These are phyloP conservation scores for Prionace glauca DNA, from an alignment of 2,797 vertebrate species.

Conservation along the genomic window DNA sequence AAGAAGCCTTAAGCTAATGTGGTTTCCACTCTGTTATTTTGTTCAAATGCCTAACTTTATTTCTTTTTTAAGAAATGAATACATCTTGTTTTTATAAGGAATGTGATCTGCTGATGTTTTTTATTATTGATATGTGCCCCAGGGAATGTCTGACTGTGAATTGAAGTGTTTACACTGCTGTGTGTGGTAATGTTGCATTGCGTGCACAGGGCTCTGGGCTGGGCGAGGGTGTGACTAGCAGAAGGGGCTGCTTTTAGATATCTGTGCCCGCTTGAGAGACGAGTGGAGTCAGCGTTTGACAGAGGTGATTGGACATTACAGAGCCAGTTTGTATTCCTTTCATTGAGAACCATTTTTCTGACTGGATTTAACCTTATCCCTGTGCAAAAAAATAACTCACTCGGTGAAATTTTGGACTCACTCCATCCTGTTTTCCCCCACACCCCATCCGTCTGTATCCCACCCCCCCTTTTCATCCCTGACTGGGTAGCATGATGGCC, in stretches of 20 bases:
- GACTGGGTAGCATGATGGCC: too few relatives aligned
- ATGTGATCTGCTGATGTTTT: neutral
- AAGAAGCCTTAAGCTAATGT: neutral
- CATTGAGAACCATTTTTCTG: neutral
- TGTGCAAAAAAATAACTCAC: neutral
- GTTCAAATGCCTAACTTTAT: slow-evolving; percentile 5
- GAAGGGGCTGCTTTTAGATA: neutral
- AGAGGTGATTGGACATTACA: neutral
- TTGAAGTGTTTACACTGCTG: neutral
- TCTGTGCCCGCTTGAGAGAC: neutral
- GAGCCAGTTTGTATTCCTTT: neutral
- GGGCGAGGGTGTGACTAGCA: neutral
- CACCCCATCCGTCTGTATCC: too few relatives aligned
- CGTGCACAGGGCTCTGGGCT: neutral
- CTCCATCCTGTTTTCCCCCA: too few relatives aligned
- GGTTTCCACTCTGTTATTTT: neutral
- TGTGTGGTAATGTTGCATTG: neutral
- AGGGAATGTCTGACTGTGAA: neutral
- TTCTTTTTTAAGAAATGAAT: slow-evolving; percentile 28
- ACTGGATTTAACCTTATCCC: neutral
- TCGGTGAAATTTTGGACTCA: too few relatives aligned
- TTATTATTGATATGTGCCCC: slow-evolving; percentile 21
- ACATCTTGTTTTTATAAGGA: slow-evolving; percentile 11
- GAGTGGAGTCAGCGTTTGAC: neutral
- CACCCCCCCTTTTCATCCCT: too few relatives aligned